Percentiles rank a stretch among this genome's conserved stretches.
Evolutionary conservation across 2,888 invertebrate species (phyloP).

Genomic region (Pyrgus malvae): DNA sequence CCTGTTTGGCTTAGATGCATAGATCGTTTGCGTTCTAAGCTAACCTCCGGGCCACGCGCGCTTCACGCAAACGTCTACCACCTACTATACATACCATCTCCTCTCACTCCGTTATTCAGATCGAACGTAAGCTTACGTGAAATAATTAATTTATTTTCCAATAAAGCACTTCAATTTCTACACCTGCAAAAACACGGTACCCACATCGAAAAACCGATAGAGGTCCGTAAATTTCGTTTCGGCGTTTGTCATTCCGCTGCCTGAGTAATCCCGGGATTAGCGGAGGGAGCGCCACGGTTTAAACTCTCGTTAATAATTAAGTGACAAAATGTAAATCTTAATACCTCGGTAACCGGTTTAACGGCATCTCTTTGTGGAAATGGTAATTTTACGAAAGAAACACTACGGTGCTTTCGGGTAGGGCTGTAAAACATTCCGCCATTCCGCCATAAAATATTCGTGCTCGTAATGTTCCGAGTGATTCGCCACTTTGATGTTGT

Average conservation of each 20-base stretch:
- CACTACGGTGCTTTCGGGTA: constrained; percentile 4
- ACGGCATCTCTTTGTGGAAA: constrained; percentile 36
- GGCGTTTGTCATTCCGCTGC: constrained; percentile 33
- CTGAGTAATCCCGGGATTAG: constrained; percentile 35
- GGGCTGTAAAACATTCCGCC: background rate
- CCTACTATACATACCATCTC: too few species aligned
- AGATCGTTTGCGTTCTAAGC: too few species aligned
- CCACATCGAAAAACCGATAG: background rate
- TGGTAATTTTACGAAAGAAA: constrained; percentile 29
- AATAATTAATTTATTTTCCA: too few species aligned
- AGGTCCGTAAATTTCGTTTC: constrained; percentile 9
- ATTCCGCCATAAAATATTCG: background rate
- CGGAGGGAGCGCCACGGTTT: constrained; percentile 37
- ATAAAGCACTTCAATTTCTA: background rate
- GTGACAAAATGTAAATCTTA: constrained; percentile 37
- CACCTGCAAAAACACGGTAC: background rate
- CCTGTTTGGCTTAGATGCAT: too few species aligned
- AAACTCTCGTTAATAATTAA: constrained; percentile 43
- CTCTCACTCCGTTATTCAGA: too few species aligned
- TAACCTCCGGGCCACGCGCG: too few species aligned
- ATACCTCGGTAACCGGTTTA: constrained; percentile 38
- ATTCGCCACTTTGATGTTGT: background rate
- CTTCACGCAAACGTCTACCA: too few species aligned
- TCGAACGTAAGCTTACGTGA: too few species aligned
- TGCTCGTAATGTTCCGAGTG: background rate